Evolutionary conservation across 2,888 invertebrate species (phyloP), one percentile per base, ranked within the genome.

Genomic region (Apamea sordens): DNA sequence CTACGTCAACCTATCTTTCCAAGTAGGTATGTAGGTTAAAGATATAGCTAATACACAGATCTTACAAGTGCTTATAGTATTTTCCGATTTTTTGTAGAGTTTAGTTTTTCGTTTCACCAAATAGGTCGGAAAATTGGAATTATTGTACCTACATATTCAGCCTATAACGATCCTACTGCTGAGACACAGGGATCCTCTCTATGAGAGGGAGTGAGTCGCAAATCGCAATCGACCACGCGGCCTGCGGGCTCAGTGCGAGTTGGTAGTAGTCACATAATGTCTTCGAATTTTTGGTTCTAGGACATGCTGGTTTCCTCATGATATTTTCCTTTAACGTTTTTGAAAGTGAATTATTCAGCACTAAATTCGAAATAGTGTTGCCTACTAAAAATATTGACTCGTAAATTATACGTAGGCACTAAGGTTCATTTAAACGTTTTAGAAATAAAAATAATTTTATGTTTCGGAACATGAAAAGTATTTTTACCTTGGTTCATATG

Each of bases 401-500:
- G 50, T 41, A 65, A 78, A 77, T 44, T 41, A 5, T 24, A 56
- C 8, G 0, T 41, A 50, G 0, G 13, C 32, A 63, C 3, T 41
- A 50, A 41, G 76, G 50, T 41, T 61, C n/a, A 67, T 41, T 70
- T 59, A 28, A 47, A 76, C 28, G 36, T 71, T 84, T 61, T 36
- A 36, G 11, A 47, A 59, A 72, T 86, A 77, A 74, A 83, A 73
- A 61, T 21, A 3, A 59, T 68, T 24, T 75, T 59, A 85, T 28
- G 61, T 80, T 50, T 41, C 41, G 15, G 2, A 32, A 69, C 68
- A 68, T 65, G 36, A 86, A 74, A 68, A 36, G 36, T 77, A 77
- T 83, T 77, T 73, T 73, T 84, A 86, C 69, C 36, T 77, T 44
- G 53, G 61, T 73, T 72, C 24, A 65, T 73, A 74, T 77, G 77